phyloP scores from a whole-genome alignment of 2,888 invertebrate species.

The Dynastes hyllus region DNA sequence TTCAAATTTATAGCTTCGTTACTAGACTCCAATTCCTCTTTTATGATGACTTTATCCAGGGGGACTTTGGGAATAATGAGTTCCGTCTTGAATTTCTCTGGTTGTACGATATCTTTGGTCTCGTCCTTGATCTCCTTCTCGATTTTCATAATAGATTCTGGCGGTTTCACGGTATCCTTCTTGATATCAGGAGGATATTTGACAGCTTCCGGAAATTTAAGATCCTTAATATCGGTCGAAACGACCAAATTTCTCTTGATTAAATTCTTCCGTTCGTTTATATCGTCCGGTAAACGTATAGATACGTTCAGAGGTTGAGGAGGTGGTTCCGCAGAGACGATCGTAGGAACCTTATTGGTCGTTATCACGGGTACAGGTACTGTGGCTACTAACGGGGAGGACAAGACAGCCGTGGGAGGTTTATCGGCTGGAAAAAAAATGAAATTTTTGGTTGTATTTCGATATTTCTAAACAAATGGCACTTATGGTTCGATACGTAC shows the following conservation, averaged over 20 bases:
- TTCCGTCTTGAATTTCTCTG: slow-evolving; percentile 75
- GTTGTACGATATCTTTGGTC: slow-evolving; percentile 57
- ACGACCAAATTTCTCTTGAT: slow-evolving; percentile 66
- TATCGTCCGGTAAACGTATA: slow-evolving; percentile 68
- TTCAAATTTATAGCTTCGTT: slow-evolving; percentile 62
- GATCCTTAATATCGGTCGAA: slow-evolving; percentile 59
- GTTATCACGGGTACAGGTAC: slow-evolving; percentile 63
- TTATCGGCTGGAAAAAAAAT: slow-evolving; percentile 49
- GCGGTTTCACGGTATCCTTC: slow-evolving; percentile 62
- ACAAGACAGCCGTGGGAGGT: slow-evolving; percentile 62
- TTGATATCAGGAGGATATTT: slow-evolving; percentile 62
- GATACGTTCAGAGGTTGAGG: slow-evolving; percentile 68
- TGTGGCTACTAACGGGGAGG: slow-evolving; percentile 55
- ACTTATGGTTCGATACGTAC: slow-evolving; percentile 20
- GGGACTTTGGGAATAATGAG: slow-evolving; percentile 77
- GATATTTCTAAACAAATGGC: too few species aligned
- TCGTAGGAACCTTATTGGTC: slow-evolving; percentile 57
- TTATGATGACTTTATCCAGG: slow-evolving; percentile 72
- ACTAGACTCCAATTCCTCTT: slow-evolving; percentile 67
- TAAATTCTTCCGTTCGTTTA: slow-evolving; percentile 70
- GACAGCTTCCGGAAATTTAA: slow-evolving; percentile 59
- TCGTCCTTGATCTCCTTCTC: slow-evolving; percentile 62
- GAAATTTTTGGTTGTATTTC: too few species aligned
- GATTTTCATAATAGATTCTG: slow-evolving; percentile 63
- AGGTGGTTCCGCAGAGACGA: slow-evolving; percentile 33